Conservation (phyloP, 2,888 invertebrate genomes). For the Drosophila pseudotakahashii region DNA sequence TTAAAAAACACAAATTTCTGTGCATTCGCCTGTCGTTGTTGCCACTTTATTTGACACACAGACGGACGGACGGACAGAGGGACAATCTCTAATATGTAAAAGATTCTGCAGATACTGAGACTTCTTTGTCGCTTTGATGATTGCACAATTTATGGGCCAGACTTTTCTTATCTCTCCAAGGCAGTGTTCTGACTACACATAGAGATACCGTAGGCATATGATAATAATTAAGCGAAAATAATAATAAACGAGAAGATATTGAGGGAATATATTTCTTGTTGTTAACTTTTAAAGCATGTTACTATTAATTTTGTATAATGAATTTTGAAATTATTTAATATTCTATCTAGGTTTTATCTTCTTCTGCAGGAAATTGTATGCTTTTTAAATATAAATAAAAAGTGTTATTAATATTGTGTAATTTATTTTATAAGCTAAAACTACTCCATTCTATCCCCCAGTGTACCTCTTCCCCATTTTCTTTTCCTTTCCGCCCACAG, state of each 20-base stretch:
- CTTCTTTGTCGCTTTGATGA: constrained; percentile 52
- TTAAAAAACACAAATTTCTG: constrained; percentile 80
- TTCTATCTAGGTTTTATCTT: too few relatives aligned
- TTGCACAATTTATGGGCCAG: constrained; percentile 54
- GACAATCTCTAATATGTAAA: constrained; percentile 42
- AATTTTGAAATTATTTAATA: too few relatives aligned
- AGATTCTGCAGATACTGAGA: constrained; percentile 26
- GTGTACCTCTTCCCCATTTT: constrained; percentile 2
- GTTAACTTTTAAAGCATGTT: too few relatives aligned
- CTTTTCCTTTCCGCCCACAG: not conserved
- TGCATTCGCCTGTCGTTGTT: constrained; percentile 64
- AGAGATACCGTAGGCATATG: not conserved
- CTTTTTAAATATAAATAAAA: too few relatives aligned
- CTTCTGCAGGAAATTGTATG: too few relatives aligned
- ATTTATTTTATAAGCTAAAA: not conserved
- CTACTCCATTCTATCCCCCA: not conserved
- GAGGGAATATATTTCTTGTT: too few relatives aligned
- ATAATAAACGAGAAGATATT: too few relatives aligned
- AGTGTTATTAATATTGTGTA: too few relatives aligned
- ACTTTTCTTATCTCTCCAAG: constrained; percentile 41
- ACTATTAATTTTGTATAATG: too few relatives aligned
- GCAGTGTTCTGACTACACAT: constrained; percentile 16
- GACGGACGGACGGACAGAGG: not conserved
- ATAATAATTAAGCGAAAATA: too few relatives aligned
- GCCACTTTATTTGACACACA: constrained; percentile 55